Conservation (phyloP, 2,888 invertebrate species). For the Caradrina kadenii region DNA sequence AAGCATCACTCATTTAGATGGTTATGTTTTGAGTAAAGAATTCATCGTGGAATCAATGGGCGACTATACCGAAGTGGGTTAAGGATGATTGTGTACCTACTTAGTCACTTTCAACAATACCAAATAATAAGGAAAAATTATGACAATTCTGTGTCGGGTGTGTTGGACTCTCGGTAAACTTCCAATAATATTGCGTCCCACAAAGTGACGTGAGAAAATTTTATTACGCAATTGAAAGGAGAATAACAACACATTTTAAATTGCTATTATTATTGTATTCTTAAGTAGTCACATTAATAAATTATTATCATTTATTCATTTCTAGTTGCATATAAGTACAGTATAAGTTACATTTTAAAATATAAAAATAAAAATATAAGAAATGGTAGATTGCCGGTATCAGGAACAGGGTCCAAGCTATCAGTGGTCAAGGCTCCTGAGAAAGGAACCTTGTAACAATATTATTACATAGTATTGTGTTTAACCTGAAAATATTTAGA, state of each 20-base stretch:
- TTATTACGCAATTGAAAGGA: slow-evolving; percentile 2
- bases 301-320: too few species aligned
- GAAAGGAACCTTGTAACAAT: too few species aligned
- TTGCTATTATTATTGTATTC: background rate
- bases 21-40: slow-evolving; percentile 34
- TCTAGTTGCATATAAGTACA: too few species aligned
- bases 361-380: too few species aligned
- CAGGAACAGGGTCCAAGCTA: too few species aligned
- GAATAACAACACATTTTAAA: slow-evolving; percentile 9
- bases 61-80: slow-evolving; percentile 49
- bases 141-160: slow-evolving; percentile 5
- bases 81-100: slow-evolving; percentile 49
- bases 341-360: too few species aligned
- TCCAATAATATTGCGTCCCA: slow-evolving; percentile 11
- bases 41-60: slow-evolving; percentile 44
- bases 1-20: slow-evolving; percentile 43
- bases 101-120: slow-evolving; percentile 46
- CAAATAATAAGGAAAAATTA: slow-evolving; percentile 59
- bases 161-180: slow-evolving; percentile 27
- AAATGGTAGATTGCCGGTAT: too few species aligned
- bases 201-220: slow-evolving; percentile 46
- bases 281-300: too few species aligned
- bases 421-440: too few species aligned
- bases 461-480: too few species aligned
- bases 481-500: too few species aligned